These are phyloP conservation scores for Bubo bubo DNA, from an alignment of 2,113 vertebrate species.

Conservation along the genomic window DNA sequence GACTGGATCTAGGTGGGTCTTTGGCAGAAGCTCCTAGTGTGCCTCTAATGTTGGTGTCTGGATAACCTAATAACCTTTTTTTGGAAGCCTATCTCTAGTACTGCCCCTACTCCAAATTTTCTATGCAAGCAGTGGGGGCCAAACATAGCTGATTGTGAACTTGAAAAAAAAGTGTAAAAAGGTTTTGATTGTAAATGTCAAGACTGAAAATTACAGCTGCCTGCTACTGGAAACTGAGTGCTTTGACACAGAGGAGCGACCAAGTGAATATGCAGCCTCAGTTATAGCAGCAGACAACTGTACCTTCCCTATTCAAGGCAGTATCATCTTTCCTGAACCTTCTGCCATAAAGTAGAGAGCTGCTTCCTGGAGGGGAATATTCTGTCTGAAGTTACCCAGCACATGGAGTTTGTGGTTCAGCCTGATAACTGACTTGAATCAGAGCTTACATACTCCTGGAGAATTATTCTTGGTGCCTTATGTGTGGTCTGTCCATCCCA, in stretches of 20 bases:
- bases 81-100: neutral
- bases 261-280: neutral
- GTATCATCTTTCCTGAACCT: neutral
- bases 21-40: neutral
- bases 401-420: neutral
- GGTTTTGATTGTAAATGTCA: neutral
- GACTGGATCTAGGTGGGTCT: neutral
- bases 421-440: neutral
- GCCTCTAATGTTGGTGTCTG: neutral
- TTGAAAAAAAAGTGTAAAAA: neutral
- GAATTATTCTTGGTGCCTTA: neutral
- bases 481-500: constrained; percentile 19
- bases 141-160: neutral
- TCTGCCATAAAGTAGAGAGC: neutral
- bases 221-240: neutral
- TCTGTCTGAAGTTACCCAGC: neutral
- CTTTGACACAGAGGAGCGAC: neutral
- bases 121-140: neutral
- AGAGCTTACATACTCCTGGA: neutral
- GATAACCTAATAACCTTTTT: neutral
- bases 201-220: neutral
- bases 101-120: neutral
- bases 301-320: neutral
- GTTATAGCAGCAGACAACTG: neutral
- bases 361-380: neutral